Evolutionary conservation across 2,113 vertebrate genomes (phyloP).

Genomic region (Puffinus mauretanicus): DNA sequence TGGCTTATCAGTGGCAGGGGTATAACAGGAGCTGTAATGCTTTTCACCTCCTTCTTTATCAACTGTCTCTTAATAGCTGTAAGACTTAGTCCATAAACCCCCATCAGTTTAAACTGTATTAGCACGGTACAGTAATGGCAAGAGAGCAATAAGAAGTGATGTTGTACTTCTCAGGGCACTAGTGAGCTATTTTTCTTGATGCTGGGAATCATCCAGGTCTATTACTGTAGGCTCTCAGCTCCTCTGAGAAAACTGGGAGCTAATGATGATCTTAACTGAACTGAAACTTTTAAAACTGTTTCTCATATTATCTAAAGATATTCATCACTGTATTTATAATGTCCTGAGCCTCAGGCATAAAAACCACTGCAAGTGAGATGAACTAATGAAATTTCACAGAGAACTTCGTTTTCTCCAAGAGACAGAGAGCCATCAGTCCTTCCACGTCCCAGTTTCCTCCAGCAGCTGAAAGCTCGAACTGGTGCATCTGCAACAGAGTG

Average conservation of each 20-base stretch:
- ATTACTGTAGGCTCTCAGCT: not conserved
- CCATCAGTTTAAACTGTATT: slow-evolving; percentile 25
- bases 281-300: slow-evolving; percentile 53
- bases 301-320: slow-evolving; percentile 53
- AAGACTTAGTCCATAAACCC: not conserved
- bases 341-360: not conserved
- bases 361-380: slow-evolving; percentile 29
- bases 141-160: slow-evolving; percentile 14
- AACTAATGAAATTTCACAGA: slow-evolving; percentile 53
- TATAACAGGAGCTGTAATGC: not conserved
- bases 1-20: not conserved
- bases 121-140: not conserved
- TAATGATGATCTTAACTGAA: slow-evolving; percentile 52
- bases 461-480: slow-evolving; percentile 11
- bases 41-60: slow-evolving; percentile 11
- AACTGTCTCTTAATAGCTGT: not conserved
- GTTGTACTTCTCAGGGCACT: slow-evolving; percentile 15
- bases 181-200: slow-evolving; percentile 34
- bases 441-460: not conserved
- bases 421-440: not conserved
- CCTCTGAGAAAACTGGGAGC: slow-evolving; percentile 47
- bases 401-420: slow-evolving; percentile 18
- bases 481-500: slow-evolving; percentile 4
- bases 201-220: not conserved
- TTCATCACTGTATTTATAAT: slow-evolving; percentile 41